Percentiles rank a stretch among this genome's conserved stretches.
Evolutionary conservation across 1,140 invertebrate genomes (phyloP).

Genomic region (Drosophila dunni): DNA sequence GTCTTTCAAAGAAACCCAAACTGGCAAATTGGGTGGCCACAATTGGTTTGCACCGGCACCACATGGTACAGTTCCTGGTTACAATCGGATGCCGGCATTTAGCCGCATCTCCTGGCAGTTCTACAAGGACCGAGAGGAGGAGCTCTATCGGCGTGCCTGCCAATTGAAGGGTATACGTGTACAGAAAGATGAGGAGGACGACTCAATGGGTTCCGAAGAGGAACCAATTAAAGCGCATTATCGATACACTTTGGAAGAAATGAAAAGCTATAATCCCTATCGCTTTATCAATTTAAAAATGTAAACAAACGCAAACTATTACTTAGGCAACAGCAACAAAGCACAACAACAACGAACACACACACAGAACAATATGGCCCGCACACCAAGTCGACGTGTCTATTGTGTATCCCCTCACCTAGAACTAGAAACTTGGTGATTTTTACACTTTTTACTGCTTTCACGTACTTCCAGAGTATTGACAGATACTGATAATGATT

Average conservation of each 20-base stretch:
- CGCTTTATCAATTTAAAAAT: slow-evolving; percentile 64
- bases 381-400: slow-evolving; percentile 12
- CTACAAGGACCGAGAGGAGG: slow-evolving; percentile 73
- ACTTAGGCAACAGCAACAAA: slow-evolving; percentile 19
- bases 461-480: slow-evolving; percentile 15
- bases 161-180: slow-evolving; percentile 63
- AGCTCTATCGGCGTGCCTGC: slow-evolving; percentile 68
- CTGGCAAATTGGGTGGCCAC: slow-evolving; percentile 44
- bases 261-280: slow-evolving; percentile 76
- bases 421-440: slow-evolving; percentile 1
- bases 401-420: slow-evolving; percentile 10
- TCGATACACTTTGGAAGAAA: slow-evolving; percentile 71
- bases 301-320: slow-evolving; percentile 21
- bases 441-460: slow-evolving; percentile 35
- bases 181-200: slow-evolving; percentile 52
- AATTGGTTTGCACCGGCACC: slow-evolving; percentile 46
- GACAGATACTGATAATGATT: slow-evolving; percentile 17
- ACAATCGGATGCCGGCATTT: slow-evolving; percentile 14
- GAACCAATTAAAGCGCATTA: slow-evolving; percentile 54
- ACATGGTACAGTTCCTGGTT: slow-evolving; percentile 13
- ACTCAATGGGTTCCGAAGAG: slow-evolving; percentile 54
- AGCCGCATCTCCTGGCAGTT: slow-evolving; percentile 51
- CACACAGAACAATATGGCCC: slow-evolving; percentile 1
- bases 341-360: background rate
- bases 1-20: slow-evolving; percentile 62